Evolutionary conservation across 2,797 vertebrate genomes (phyloP).

Genomic region (Sylvilagus floridanus): DNA sequence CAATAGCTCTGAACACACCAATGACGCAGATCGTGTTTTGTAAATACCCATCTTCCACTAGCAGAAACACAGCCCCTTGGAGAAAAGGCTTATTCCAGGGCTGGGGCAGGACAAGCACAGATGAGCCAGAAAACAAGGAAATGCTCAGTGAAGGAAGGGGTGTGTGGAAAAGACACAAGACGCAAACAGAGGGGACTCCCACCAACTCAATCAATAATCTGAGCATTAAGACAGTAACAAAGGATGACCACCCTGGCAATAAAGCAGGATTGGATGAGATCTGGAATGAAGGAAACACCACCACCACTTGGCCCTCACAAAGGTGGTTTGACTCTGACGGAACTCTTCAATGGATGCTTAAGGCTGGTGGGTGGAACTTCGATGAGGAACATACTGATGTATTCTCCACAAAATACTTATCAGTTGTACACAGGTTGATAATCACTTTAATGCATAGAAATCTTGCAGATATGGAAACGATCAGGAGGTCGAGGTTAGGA

Average conservation of each 20-base stretch:
- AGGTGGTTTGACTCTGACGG: neutral
- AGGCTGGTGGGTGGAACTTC: neutral
- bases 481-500: neutral
- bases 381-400: neutral
- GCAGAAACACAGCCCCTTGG: neutral
- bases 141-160: neutral
- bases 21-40: neutral
- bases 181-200: neutral
- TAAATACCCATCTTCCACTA: neutral
- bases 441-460: neutral
- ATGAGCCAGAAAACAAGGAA: neutral
- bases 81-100: constrained; percentile 3
- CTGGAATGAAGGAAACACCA: neutral
- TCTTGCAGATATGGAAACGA: neutral
- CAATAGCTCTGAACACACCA: neutral
- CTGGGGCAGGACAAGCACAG: neutral
- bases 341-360: neutral
- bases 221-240: neutral
- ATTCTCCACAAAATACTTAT: neutral
- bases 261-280: neutral
- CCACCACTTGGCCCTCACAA: neutral
- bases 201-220: neutral
- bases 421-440: neutral
- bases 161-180: neutral
- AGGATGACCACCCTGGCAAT: neutral